phyloP scores from a whole-genome alignment of 2,113 vertebrate species.

The Brachyhypopomus occidentalis region DNA sequence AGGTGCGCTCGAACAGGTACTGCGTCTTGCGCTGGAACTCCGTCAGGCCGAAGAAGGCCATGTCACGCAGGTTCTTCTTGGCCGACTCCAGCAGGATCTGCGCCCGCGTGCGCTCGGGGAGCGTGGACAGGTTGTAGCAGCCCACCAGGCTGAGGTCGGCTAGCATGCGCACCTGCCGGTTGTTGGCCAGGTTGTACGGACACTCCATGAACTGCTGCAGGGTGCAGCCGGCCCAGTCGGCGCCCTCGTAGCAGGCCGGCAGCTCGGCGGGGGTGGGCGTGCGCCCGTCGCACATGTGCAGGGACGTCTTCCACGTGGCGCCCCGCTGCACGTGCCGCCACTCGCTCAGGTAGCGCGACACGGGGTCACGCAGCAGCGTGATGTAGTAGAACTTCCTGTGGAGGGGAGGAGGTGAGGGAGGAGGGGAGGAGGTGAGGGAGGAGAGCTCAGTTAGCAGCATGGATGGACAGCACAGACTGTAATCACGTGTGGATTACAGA shows the following conservation, averaged over 20 bases:
- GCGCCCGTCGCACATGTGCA: constrained; percentile 98
- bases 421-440: background rate
- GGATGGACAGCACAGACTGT: background rate
- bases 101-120: constrained; percentile 89
- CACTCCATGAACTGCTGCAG: constrained; percentile 99
- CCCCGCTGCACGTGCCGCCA: constrained; percentile 97
- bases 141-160: constrained; percentile 95
- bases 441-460: background rate
- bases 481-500: background rate
- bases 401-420: background rate
- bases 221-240: constrained; percentile 96
- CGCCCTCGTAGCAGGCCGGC: constrained; percentile 94
- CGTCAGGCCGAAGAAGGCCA: constrained; percentile 97
- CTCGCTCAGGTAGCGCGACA: constrained; percentile 97
- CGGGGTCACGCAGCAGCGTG: constrained; percentile 92
- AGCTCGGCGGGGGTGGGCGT: constrained; percentile 95
- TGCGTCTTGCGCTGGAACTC: constrained; percentile 99
- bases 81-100: constrained; percentile 95
- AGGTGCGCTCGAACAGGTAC: constrained; percentile 97
- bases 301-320: constrained; percentile 96
- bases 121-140: constrained; percentile 98
- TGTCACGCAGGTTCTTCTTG: constrained; percentile 97
- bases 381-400: constrained; percentile 98
- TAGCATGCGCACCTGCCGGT: constrained; percentile 96
- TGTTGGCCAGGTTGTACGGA: constrained; percentile 97